Evolutionary conservation across 2,888 invertebrate species (phyloP), one percentile per base, ranked within the genome.

Genomic region (Aphidius colemani): DNA sequence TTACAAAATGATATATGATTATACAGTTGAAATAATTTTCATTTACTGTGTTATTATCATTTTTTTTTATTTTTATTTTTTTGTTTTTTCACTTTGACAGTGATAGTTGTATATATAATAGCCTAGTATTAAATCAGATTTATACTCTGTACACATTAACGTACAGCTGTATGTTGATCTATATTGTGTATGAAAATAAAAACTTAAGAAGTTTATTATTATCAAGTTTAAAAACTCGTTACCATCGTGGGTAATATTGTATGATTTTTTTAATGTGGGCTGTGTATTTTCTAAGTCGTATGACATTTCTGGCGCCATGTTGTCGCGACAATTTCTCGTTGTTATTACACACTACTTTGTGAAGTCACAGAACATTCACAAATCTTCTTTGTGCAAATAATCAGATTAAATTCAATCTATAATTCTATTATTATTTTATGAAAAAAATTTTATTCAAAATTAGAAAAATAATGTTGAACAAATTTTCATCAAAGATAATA

Each of bases 301-400:
- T 58, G 66, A 57, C 67, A 61, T 69, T 30, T 30, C 4, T 67
- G 77, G 77, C 77, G 77, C 77, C 77, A 75, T 73, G 64, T 69
- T 68, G 76, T 72, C 77, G 76, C 73, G 72, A 74, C 72, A 71
- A 72, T 73, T 66, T 65, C 66, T 59, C 67, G 61, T 66, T 65
- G 64, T 65, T 30, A 30, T 30, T 69, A 64, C 64, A 66, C 64
- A 65, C 67, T 51, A 57, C 61, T 58, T 50, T n/a, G n/a, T n/a
- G n/a, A 67, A 49, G 45, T 55, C 40, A 46, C 48, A 59, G 13
- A 53, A 44, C 30, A 58, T 46, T 46, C 13, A 61, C 48, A 43
- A 61, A 45, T 55, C 46, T 60, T 53, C 48, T 41, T 39, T 40
- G n/a, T 44, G 10, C 40, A 48, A 55, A 55, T 41, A 46, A 53